Evolutionary conservation across 2,888 invertebrate genomes (phyloP).

Genomic region (Ligdia adustata): DNA sequence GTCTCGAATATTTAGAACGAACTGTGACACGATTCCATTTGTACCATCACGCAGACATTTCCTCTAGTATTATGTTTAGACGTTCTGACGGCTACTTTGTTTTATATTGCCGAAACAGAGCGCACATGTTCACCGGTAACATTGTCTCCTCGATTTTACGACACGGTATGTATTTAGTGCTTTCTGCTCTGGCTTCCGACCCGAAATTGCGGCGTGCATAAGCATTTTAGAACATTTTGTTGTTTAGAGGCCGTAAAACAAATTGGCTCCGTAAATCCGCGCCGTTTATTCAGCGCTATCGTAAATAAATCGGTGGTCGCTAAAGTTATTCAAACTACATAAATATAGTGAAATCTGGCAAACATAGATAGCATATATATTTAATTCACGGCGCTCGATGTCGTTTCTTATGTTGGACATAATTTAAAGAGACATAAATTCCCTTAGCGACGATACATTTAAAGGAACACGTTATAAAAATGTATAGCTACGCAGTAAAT

Average conservation of each 20-base stretch:
- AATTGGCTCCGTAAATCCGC: constrained; percentile 10
- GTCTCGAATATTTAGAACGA: constrained; percentile 55
- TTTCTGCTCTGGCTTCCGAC: constrained; percentile 32
- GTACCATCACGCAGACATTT: constrained; percentile 54
- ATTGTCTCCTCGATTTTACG: constrained; percentile 48
- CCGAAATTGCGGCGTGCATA: constrained; percentile 18
- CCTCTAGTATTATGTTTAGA: constrained; percentile 52
- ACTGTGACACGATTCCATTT: constrained; percentile 59
- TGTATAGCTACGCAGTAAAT: constrained; percentile 22
- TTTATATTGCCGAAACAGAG: constrained; percentile 35
- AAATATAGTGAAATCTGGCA: constrained; percentile 18
- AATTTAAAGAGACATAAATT: constrained; percentile 30
- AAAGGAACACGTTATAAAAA: constrained; percentile 32
- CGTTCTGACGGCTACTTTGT: constrained; percentile 45
- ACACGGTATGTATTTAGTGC: constrained; percentile 40
- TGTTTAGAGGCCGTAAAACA: constrained; percentile 13
- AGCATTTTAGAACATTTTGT: constrained; percentile 16
- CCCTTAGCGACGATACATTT: constrained; percentile 24
- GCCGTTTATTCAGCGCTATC: constrained; percentile 7
- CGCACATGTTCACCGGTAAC: constrained; percentile 39
- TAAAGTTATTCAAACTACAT: constrained; percentile 5
- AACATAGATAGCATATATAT: constrained; percentile 18
- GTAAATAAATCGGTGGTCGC: constrained; percentile 7
- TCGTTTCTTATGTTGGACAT: constrained; percentile 29
- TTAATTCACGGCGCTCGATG: constrained; percentile 10